These are phyloP conservation scores for Berghia stephanieae DNA, from an alignment of 1,140 invertebrate genomes.

Conservation along the genomic window DNA sequence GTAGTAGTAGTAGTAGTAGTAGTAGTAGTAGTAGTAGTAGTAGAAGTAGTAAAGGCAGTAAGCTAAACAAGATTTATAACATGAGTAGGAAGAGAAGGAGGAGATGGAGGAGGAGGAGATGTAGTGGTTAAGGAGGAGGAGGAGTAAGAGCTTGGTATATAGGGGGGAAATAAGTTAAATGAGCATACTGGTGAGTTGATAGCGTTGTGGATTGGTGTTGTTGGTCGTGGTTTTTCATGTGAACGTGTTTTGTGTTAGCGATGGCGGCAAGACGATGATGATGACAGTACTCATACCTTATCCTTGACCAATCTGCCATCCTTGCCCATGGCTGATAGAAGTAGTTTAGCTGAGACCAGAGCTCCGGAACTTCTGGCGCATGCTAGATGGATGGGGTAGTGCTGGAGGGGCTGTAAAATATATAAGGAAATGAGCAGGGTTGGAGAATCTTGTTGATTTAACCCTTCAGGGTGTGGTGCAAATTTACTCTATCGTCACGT, in stretches of 20 bases:
- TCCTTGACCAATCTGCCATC: conserved; percentile 86
- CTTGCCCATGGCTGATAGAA: conserved; percentile 82
- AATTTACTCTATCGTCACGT: not conserved
- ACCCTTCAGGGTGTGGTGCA: not conserved
- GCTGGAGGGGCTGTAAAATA: conserved; percentile 71
- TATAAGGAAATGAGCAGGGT: not conserved
- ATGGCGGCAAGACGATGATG: not conserved
- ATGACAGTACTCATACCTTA: conserved; percentile 78
- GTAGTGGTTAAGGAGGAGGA: not conserved
- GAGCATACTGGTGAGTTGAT: not conserved
- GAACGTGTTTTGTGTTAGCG: not conserved
- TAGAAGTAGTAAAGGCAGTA: too few relatives aligned
- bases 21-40: not conserved
- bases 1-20: not conserved
- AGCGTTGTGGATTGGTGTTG: not conserved
- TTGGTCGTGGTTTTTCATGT: not conserved
- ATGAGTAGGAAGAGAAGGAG: not conserved
- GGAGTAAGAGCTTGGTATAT: not conserved
- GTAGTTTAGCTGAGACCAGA: conserved; percentile 84
- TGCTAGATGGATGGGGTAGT: conserved; percentile 90
- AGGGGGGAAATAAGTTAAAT: not conserved
- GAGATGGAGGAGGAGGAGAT: not conserved
- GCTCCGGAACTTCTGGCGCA: conserved; percentile 88
- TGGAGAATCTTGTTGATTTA: not conserved
- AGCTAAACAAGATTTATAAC: not conserved